Conservation (phyloP, 2,113 vertebrate species). For the Microcebus tavaratra region DNA sequence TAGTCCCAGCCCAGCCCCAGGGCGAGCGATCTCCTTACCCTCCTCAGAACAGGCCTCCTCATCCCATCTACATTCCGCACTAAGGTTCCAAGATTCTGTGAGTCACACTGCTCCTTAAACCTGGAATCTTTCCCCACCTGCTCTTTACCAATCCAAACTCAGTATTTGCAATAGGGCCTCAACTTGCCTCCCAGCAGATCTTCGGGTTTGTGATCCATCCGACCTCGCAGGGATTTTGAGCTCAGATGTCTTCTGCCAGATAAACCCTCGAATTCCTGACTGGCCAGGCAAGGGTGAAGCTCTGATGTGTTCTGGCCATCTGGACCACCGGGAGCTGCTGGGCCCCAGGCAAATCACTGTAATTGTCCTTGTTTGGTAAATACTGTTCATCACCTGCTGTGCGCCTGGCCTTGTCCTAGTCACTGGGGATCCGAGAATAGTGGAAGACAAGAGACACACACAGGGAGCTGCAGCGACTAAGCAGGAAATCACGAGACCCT, state of each 20-base stretch:
- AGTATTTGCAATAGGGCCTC: background rate
- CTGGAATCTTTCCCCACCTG: conserved; percentile 27
- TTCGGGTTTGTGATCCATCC: rapidly evolving
- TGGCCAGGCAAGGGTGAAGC: rapidly evolving
- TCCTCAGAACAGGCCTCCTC: conserved; percentile 36
- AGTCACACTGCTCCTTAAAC: conserved; percentile 52
- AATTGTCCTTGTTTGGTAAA: background rate
- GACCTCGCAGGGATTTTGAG: background rate
- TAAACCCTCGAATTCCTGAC: background rate
- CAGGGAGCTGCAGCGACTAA: background rate
- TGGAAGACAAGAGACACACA: background rate
- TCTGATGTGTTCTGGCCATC: rapidly evolving
- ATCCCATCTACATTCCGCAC: conserved; percentile 3
- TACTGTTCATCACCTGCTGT: too few species aligned
- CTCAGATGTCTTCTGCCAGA: background rate
- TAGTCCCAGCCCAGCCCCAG: conserved; percentile 11
- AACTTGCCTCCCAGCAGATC: background rate
- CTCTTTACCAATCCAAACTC: background rate
- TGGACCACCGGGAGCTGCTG: background rate
- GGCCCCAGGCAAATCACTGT: too few species aligned
- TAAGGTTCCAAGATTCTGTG: conserved; percentile 63
- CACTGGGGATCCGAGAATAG: background rate
- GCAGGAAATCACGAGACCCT: background rate
- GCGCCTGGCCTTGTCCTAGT: background rate
- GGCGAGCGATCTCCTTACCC: background rate